Evolutionary conservation across 2,113 vertebrate genomes (phyloP).

Genomic region (Gila orcuttii): DNA sequence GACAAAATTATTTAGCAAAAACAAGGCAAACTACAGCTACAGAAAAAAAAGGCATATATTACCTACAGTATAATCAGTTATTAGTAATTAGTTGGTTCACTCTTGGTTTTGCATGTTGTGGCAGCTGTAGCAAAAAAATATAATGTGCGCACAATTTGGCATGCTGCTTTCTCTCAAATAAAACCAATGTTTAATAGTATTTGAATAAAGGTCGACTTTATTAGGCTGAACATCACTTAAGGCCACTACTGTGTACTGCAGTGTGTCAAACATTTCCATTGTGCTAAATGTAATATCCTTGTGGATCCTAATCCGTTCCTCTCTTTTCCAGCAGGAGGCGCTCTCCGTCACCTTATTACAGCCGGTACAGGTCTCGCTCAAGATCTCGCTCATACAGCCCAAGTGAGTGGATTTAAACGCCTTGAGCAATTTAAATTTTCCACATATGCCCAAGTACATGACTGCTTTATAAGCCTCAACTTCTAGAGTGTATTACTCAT

Average conservation of each 20-base stretch:
- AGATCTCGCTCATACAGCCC: slow-evolving; percentile 92
- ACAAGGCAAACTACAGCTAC: too few relatives aligned
- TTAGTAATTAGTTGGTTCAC: too few relatives aligned
- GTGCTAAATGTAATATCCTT: neutral
- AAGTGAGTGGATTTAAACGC: slow-evolving; percentile 76
- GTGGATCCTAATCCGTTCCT: neutral
- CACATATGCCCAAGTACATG: neutral
- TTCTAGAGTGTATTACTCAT: slow-evolving; percentile 24
- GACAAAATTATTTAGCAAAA: too few relatives aligned
- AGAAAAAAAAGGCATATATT: too few relatives aligned
- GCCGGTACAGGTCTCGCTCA: slow-evolving; percentile 88
- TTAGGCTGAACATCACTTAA: too few relatives aligned
- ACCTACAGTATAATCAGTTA: too few relatives aligned
- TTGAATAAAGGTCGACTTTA: too few relatives aligned
- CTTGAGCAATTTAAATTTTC: slow-evolving; percentile 13
- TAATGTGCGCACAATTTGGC: too few relatives aligned
- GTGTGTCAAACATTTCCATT: neutral
- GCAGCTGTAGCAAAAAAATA: too few relatives aligned
- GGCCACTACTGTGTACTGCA: neutral
- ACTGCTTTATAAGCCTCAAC: slow-evolving; percentile 15
- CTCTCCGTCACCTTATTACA: slow-evolving; percentile 92
- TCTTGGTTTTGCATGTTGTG: too few relatives aligned
- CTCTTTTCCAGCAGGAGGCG: slow-evolving; percentile 76
- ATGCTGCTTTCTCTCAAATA: too few relatives aligned
- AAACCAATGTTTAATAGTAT: too few relatives aligned